Evolutionary conservation across 2,888 invertebrate species (phyloP).

Genomic region (Camptogramma bilineatum): DNA sequence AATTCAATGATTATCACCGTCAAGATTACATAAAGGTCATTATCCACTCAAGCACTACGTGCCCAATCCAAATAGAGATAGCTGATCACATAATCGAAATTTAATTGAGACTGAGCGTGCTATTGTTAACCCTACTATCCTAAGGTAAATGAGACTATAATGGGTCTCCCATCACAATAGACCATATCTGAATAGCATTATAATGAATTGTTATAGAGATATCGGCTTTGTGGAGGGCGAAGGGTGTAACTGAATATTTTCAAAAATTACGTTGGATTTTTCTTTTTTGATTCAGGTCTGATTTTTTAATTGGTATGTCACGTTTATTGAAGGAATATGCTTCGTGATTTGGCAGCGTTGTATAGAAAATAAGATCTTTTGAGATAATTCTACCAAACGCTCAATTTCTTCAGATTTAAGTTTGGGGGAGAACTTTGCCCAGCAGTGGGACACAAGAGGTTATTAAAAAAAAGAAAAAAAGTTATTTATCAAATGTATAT

Average conservation of each 20-base stretch:
- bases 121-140: slow-evolving; percentile 57
- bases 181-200: slow-evolving; percentile 70
- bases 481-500: no score
- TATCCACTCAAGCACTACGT: slow-evolving; percentile 15
- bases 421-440: no score
- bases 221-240: slow-evolving; percentile 21
- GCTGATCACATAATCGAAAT: slow-evolving; percentile 46
- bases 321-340: no score
- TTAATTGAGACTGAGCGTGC: slow-evolving; percentile 54
- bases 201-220: slow-evolving; percentile 78
- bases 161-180: slow-evolving; percentile 67
- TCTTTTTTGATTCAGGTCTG: neutral
- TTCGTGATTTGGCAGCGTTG: no score
- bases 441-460: no score
- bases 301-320: neutral
- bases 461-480: no score
- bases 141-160: slow-evolving; percentile 73
- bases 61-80: slow-evolving; percentile 22
- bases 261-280: neutral
- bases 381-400: no score
- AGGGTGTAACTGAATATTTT: slow-evolving; percentile 7
- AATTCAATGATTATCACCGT: neutral
- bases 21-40: slow-evolving; percentile 11
- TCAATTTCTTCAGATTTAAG: no score
- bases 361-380: no score